A percentile compares a stretch with the other conserved stretches of the same genome.
Evolutionary conservation across 2,888 invertebrate genomes (phyloP).

Genomic region (Zootermopsis nevadensis): DNA sequence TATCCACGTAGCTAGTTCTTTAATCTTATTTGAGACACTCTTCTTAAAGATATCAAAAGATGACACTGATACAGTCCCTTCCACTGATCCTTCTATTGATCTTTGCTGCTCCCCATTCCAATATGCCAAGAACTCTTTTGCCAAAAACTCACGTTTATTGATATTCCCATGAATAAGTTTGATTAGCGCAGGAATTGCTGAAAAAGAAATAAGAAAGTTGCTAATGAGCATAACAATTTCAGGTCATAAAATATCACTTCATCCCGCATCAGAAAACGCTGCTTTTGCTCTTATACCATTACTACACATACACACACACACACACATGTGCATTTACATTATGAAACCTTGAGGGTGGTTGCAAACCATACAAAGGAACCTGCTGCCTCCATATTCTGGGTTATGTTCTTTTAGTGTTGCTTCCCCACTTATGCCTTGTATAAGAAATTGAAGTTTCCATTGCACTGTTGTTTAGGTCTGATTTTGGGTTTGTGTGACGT

Average conservation of each 20-base stretch:
- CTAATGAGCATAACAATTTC: not conserved
- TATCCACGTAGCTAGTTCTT: constrained; percentile 71
- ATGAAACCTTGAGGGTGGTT: too few species aligned
- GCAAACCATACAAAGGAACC: too few species aligned
- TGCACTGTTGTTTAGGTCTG: too few species aligned
- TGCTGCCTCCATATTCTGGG: too few species aligned
- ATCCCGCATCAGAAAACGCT: not conserved
- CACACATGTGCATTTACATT: too few species aligned
- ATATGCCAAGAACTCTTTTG: constrained; percentile 72
- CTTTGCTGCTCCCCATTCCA: constrained; percentile 64
- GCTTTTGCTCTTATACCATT: not conserved
- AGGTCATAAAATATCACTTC: too few species aligned
- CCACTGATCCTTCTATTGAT: constrained; percentile 54
- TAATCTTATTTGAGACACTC: constrained; percentile 65
- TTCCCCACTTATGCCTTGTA: too few species aligned
- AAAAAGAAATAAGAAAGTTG: not conserved
- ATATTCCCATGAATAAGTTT: constrained; percentile 75
- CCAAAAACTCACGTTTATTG: constrained; percentile 68
- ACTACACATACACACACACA: too few species aligned
- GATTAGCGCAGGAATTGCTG: constrained; percentile 72
- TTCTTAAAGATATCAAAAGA: constrained; percentile 43
- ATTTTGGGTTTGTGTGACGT: too few species aligned
- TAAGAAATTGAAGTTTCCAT: too few species aligned
- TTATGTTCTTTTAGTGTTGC: too few species aligned
- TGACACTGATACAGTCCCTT: constrained; percentile 63